Evolutionary conservation across 2,888 invertebrate genomes (phyloP).

Genomic region (Nesidiocoris tenuis): DNA sequence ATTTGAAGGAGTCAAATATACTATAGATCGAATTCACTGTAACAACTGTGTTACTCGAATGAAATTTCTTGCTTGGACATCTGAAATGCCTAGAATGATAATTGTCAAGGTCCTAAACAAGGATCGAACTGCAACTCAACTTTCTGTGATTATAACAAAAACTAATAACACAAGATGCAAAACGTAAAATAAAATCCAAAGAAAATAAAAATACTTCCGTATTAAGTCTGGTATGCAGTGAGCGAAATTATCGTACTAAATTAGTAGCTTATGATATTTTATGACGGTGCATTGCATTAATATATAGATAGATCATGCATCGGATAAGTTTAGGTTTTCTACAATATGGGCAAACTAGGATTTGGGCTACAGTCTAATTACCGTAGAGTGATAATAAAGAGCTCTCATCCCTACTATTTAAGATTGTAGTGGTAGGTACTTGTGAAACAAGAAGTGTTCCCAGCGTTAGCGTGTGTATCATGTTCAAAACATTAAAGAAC

Average conservation of each 20-base stretch:
- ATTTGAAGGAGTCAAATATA: not conserved
- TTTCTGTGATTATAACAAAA: constrained; percentile 46
- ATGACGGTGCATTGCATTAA: constrained; percentile 46
- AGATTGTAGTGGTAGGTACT: not conserved
- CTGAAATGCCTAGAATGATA: constrained; percentile 48
- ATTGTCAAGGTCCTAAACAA: constrained; percentile 10
- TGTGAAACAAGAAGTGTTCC: no score
- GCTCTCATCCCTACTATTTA: constrained; percentile 9
- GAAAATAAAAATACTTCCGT: constrained; percentile 20
- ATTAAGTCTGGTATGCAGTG: constrained; percentile 44
- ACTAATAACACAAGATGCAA: constrained; percentile 45
- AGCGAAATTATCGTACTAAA: constrained; percentile 40
- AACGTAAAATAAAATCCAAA: constrained; percentile 12
- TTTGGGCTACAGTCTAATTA: constrained; percentile 39
- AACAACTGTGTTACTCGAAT: not conserved
- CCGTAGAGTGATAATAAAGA: constrained; percentile 22
- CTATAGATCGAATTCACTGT: not conserved
- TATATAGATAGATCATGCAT: constrained; percentile 44
- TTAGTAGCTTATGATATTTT: constrained; percentile 44
- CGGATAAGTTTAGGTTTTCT: constrained; percentile 43
- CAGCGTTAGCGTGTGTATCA: no score
- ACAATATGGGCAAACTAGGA: constrained; percentile 44
- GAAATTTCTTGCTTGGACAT: constrained; percentile 32
- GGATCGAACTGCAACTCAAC: constrained; percentile 40
- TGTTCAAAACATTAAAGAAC: no score